Evolutionary conservation across 1,140 invertebrate genomes (phyloP).

Genomic region (Drosophila asahinai): DNA sequence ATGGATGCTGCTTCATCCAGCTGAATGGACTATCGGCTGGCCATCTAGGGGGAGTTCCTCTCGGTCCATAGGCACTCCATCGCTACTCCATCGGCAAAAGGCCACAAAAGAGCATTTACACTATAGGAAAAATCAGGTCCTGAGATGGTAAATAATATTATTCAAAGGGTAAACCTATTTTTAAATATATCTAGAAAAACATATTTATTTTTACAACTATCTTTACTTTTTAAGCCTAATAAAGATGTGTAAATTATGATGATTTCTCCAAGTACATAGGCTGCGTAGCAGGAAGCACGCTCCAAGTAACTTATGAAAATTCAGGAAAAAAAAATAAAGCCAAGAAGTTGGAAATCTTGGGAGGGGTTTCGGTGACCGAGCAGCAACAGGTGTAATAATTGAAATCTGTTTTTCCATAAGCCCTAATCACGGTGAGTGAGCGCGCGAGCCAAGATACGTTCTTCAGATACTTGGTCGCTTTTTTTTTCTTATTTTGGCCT

Average conservation of each 20-base stretch:
- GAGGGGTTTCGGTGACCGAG: conserved; percentile 48
- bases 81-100: conserved; percentile 15
- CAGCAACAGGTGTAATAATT: conserved; percentile 81
- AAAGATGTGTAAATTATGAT: neutral
- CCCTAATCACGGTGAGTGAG: conserved; percentile 69
- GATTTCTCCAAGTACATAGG: conserved; percentile 30
- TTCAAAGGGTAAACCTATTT: no score
- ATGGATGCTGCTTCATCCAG: conserved; percentile 45
- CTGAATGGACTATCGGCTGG: conserved; percentile 42
- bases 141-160: no score
- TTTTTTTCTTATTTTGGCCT: conserved; percentile 24
- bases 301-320: conserved; percentile 66
- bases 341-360: conserved; percentile 32
- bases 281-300: conserved; percentile 78
- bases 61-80: conserved; percentile 29
- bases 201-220: neutral
- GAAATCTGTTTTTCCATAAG: conserved; percentile 71
- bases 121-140: conserved; percentile 2
- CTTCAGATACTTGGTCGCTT: conserved; percentile 26
- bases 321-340: conserved; percentile 35
- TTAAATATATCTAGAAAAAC: no score
- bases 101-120: conserved; percentile 33
- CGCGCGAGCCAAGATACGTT: conserved; percentile 51
- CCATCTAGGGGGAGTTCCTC: conserved; percentile 57
- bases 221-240: neutral